Percentiles rank a stretch among this genome's conserved stretches.
Conservation (phyloP, 2,113 vertebrate genomes). For the Apeltes quadracus region DNA sequence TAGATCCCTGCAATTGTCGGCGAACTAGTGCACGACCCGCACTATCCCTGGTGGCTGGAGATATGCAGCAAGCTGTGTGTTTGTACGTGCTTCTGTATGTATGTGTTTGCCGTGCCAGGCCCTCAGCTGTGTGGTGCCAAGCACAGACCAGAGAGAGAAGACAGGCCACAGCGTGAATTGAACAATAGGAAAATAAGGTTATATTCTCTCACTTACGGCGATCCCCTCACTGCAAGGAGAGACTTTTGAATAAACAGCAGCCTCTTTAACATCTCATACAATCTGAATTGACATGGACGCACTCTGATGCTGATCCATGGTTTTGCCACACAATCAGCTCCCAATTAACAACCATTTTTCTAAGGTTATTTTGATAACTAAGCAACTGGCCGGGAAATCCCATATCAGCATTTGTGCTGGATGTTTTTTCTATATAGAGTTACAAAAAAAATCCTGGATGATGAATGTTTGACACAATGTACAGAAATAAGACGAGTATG, state of each 20-base stretch:
- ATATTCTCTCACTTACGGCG: not conserved
- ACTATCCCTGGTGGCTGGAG: not conserved
- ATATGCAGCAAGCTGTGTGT: not conserved
- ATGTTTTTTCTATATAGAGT: not conserved
- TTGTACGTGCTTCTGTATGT: not conserved
- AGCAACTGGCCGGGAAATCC: not conserved
- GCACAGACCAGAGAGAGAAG: not conserved
- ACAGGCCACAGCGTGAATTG: not conserved
- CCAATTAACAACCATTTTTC: not conserved
- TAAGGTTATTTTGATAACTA: not conserved
- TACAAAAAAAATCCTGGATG: not conserved
- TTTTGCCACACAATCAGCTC: not conserved
- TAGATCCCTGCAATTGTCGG: not conserved
- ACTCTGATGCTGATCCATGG: not conserved
- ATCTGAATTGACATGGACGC: not conserved
- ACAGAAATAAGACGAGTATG: not conserved
- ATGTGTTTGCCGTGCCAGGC: not conserved
- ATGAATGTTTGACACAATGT: constrained; percentile 2
- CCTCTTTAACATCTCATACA: not conserved
- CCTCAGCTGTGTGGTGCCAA: not conserved
- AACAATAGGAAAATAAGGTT: not conserved
- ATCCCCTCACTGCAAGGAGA: not conserved
- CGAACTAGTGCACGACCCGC: not conserved
- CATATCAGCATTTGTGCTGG: not conserved
- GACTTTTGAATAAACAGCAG: not conserved